Evolutionary conservation across 2,888 invertebrate genomes (phyloP), one percentile per base, ranked within the genome.

Genomic region (Napeogenes sylphis): DNA sequence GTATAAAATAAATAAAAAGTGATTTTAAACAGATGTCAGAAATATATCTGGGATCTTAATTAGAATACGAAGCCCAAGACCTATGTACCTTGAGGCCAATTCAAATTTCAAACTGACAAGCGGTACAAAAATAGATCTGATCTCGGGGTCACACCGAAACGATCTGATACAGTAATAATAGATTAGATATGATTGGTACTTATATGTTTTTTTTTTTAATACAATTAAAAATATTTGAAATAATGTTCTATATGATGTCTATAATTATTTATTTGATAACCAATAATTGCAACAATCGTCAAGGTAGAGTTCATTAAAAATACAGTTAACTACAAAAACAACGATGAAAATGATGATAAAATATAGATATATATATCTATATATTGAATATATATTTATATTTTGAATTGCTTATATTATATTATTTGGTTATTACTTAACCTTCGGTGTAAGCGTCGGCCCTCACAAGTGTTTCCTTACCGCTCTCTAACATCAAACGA

Each of bases 61-160:
- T 84, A 83, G 78, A 81, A 81, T 79, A 80, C 79, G 76, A 74
- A 66, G 70, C 71, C 63, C 73, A 74, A 76, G 80, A 82, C 81
- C 80, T 81, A 77, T 83, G 79, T 83, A 80, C 82, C 82, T 82
- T 78, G 75, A 77, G 77, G 72, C 75, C 81, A 77, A 42, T 42
- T 10, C 42, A 42, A 42, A 42, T 10, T 80, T 82, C 81, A 75
- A 71, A 76, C 82, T 79, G 85, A 80, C 83, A 75, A 66, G 56
- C 66, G 64, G 77, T 71, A 75, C 79, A 83, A 83, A 87, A 88
- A 87, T 86, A 87, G 82, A 82, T 72, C 64, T 67, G 67, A 70
- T 68, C 59, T 53, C 60, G 3, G 42, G 46, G 5, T 83, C 61
- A 85, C 85, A 86, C 84, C 75, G 80, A 63, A 14, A 38, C 21